Evolutionary conservation across 2,888 invertebrate species (phyloP), one percentile per base, ranked within the genome.

Genomic region (Pherbina coryleti): DNA sequence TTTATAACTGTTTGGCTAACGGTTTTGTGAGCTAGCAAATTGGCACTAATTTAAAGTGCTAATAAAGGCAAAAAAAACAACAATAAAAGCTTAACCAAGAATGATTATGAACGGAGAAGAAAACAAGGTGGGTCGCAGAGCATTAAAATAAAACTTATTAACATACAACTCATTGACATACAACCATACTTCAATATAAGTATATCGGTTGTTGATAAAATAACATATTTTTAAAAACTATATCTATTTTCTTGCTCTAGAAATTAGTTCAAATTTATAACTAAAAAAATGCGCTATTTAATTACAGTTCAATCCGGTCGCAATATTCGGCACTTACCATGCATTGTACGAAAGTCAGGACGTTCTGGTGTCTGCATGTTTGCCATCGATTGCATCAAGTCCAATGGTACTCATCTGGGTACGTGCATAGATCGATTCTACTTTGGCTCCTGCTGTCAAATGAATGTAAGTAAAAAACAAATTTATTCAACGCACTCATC

Each of bases 371-470:
- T 96, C 0, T 97, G 97, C 86, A 97, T 97, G 97, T 97, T 97
- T 87, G 97, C 97, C 79, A 96, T 96, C 89, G 96, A 97, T 85
- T 97, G 97, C 88, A 92, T 96, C 67, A 96, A 96, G 91, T 93
- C 95, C 79, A 97, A 97, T 87, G 97, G 97, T 60, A 95, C 96
- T 0, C 97, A 97, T 85, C 91, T 97, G 82, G 97, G 97, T 44
- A 97, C 97, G 1, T 97, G 97, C 89, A 96, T 97, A 85, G 97
- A 97, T 90, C 93, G 96, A 81, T 97, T 97, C 89, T 97, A 97
- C 90, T 97, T 97, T 88, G 97, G 97, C 75, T 97, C 97, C 49
- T 97, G 97, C 87, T 97, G 97, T 88, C 95, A 94, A 84, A 91
- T 97, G 77, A 93, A 93, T 82, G 90, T 89, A 81, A 84, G 83